Conservation (phyloP, 1,140 invertebrate genomes). For the Eufriesea mexicana region DNA sequence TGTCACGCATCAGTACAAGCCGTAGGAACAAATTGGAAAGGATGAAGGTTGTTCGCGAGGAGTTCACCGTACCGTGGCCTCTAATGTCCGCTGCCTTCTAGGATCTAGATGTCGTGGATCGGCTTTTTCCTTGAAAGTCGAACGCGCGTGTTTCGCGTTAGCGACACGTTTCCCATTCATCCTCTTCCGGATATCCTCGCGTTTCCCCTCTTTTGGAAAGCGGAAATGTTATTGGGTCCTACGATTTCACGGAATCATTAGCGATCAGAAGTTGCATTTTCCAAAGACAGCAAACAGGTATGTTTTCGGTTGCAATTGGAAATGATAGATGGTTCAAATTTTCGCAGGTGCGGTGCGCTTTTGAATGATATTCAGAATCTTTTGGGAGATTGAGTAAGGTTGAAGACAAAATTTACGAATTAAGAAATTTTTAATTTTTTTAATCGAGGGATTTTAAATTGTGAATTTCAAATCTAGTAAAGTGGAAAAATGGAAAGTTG, state of each 20-base stretch:
- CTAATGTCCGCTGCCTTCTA: constrained; percentile 8
- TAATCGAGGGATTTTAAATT: too few species aligned
- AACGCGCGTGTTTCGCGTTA: background rate
- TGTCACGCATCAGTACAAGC: constrained; percentile 46
- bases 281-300: too few species aligned
- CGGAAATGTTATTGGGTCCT: background rate
- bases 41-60: constrained; percentile 53
- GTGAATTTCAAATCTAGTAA: too few species aligned
- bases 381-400: too few species aligned
- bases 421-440: too few species aligned
- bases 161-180: background rate
- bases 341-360: too few species aligned
- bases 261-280: too few species aligned
- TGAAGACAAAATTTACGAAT: too few species aligned
- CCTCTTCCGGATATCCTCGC: background rate
- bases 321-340: too few species aligned
- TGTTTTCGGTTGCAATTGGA: too few species aligned
- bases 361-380: too few species aligned
- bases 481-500: background rate
- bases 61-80: constrained; percentile 65
- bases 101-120: constrained; percentile 18
- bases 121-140: constrained; percentile 32
- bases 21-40: constrained; percentile 49
- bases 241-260: background rate
- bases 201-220: background rate